Base-by-base conservation (phyloP, 2,888 invertebrate genomes). In the Drosophila vallismaia region DNA sequence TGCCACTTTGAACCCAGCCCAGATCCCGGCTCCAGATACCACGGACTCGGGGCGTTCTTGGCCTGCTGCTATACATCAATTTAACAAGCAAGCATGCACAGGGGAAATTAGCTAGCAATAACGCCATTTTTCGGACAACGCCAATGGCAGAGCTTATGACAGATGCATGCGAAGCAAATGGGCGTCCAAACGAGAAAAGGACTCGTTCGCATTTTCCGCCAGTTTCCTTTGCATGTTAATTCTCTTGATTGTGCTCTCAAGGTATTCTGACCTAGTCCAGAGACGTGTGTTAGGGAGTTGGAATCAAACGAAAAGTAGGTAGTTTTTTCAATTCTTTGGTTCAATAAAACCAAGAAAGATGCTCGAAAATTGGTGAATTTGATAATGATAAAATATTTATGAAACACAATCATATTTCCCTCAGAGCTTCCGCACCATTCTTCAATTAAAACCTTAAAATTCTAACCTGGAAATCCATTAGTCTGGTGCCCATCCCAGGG, bases 61-160 rank as follows among this genome's bases (percentile, higher is more conserved):
- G 68, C 59, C 59, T 44, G 42, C 42, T 44, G 40, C 86, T 55
- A 82, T 87, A 70, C 86, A 87, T 83, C 83, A 82, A 81, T 86
- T 81, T 85, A 86, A 88, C 84, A 79, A 86, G 84, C 76, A 76
- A 88, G 80, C 83, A 83, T 79, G 84, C 88, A 88, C 88, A 72
- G 71, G 84, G 84, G 84, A 84, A 84, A 84, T 84, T 84, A 88
- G 88, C 74, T 56, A 56, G 80, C 74, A 77, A 86, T 82, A 86
- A 74, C 74, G 74, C 66, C 70, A 78, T 78, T 86, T 71, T 60
- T 72, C 50, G 50, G 55, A 71, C 80, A 69, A 63, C 69, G 69
- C 75, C 86, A 79, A 79, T 63, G 63, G 36, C 63, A 59, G 49
- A 72, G 68, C 58, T 76, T 63, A 52, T 74, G 76, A 64, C 67